These are phyloP conservation scores for Parnassius orleans DNA, from an alignment of 2,888 invertebrate species.

Conservation along the genomic window DNA sequence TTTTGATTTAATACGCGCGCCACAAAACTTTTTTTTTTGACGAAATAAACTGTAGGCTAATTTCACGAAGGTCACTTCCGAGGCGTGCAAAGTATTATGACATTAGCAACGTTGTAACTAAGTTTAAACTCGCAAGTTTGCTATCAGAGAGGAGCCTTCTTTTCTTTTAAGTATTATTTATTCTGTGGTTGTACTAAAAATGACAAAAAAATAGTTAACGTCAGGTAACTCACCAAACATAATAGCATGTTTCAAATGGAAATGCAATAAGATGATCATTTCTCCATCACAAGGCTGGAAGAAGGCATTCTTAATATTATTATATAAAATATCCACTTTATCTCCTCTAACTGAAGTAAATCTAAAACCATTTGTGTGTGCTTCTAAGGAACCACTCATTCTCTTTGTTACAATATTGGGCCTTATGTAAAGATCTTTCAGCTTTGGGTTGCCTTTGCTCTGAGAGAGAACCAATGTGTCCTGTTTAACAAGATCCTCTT, in stretches of 20 bases:
- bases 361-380: conserved; percentile 97
- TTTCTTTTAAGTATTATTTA: no score
- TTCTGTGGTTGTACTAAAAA: no score
- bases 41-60: no score
- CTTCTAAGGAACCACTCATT: conserved; percentile 96
- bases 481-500: conserved; percentile 99
- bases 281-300: conserved; percentile 99
- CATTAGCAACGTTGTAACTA: no score
- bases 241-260: conserved; percentile 99
- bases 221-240: conserved; percentile 91
- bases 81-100: no score
- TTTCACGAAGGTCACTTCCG: no score
- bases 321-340: conserved; percentile 99
- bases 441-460: conserved; percentile 98
- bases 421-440: conserved; percentile 98
- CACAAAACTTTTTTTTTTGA: no score
- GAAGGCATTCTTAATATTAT: conserved; percentile 99
- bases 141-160: no score
- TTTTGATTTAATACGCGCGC: no score
- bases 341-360: conserved; percentile 99
- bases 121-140: no score
- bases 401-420: conserved; percentile 99
- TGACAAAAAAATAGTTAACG: neutral
- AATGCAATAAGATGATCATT: conserved; percentile 99
- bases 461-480: conserved; percentile 96